Evolutionary conservation across 2,888 invertebrate species (phyloP), one percentile per base, ranked within the genome.

Genomic region (Plusia festucae): DNA sequence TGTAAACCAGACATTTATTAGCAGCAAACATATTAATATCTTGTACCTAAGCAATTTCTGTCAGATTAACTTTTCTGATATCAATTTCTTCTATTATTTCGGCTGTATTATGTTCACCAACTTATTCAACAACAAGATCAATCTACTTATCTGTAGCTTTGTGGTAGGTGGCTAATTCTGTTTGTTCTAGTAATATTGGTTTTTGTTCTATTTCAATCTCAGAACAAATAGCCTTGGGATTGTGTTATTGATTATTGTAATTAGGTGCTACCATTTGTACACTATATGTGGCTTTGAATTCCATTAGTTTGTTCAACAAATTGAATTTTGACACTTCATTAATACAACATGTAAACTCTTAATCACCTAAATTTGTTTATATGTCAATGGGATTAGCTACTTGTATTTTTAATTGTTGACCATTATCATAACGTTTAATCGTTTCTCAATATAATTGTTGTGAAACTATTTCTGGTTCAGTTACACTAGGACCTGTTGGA

Each of bases 391-490:
- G 67, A 74, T 73, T 69, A 65, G 54, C 61, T 76, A 57, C 65
- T 70, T 68, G 57, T 60, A 53, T 52, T 64, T 76, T 74, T 78
- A 80, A 81, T 79, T 76, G 69, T 78, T 65, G 15, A 27, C 58
- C 53, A 69, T 70, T 72, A 68, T 73, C 64, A 32, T 68, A 72
- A 68, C 60, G 52, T 40, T 64, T 58, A 68, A 73, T 71, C 63
- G 52, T 76, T 73, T 65, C 73, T 66, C 66, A 73, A 79, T 81
- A 82, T 85, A 85, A 83, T 84, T 83, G 59, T 88, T 87, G 81
- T 73, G 83, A 65, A 85, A 85, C 57, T 78, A 73, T 76, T 77
- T 74, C 73, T 73, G 68, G 79, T 82, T 78, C 63, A 69, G 68
- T 68, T 65, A 75, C 64, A 72, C 67, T 81, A 67, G 68, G 78